phyloP scores from a whole-genome alignment of 2,113 vertebrate genomes.

The Cygnus buccinator region DNA sequence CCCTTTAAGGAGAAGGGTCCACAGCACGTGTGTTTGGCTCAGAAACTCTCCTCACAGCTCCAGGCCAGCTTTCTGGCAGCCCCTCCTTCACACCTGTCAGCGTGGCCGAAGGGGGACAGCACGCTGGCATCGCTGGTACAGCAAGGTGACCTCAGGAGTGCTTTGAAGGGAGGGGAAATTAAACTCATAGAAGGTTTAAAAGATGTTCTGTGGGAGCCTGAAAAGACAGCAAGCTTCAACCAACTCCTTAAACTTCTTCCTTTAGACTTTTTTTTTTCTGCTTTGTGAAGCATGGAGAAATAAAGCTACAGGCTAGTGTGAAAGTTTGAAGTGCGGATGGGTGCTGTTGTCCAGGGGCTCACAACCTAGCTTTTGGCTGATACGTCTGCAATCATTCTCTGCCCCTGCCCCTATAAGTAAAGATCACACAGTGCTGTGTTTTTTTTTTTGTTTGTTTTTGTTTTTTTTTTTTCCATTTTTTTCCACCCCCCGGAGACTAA shows the following conservation, averaged over 20 bases:
- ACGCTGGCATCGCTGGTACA: rapidly evolving
- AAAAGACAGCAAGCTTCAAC: neutral
- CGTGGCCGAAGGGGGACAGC: neutral
- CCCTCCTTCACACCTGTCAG: neutral
- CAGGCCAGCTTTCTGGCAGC: neutral
- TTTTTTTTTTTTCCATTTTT: neutral
- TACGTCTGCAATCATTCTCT: neutral
- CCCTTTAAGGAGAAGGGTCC: neutral
- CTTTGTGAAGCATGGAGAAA: neutral
- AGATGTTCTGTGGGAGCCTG: neutral
- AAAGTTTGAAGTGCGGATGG: neutral
- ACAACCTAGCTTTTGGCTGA: neutral
- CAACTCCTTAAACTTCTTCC: neutral
- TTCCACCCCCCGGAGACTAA: neutral
- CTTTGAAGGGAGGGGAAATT: neutral
- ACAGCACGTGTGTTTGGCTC: neutral
- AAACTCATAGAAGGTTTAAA: neutral
- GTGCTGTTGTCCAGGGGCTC: neutral
- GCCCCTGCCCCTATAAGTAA: neutral
- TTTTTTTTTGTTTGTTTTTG: too few relatives aligned
- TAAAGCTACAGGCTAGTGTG: neutral
- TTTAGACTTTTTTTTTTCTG: neutral
- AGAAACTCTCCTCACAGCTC: neutral
- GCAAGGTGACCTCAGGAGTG: neutral
- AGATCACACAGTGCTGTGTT: neutral